Evolutionary conservation across 2,113 vertebrate species (phyloP).

Genomic region (Prinia subflava): DNA sequence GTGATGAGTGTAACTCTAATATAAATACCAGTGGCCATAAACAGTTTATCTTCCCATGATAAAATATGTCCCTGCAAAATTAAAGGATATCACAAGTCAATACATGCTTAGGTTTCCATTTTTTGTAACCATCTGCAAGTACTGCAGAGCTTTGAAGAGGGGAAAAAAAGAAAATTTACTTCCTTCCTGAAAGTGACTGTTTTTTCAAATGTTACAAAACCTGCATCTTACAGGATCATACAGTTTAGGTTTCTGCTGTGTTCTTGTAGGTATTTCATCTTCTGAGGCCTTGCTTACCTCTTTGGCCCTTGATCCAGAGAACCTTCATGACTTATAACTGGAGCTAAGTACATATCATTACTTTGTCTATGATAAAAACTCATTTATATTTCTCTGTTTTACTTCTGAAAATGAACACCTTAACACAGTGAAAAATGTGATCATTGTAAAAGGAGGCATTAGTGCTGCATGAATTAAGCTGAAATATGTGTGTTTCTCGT

Average conservation of each 20-base stretch:
- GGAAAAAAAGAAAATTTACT: background rate
- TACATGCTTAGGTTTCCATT: background rate
- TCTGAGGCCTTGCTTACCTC: background rate
- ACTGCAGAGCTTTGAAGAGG: background rate
- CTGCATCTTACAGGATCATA: background rate
- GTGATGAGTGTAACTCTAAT: background rate
- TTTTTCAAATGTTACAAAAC: background rate
- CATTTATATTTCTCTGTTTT: background rate
- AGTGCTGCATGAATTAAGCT: background rate
- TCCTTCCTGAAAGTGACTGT: background rate
- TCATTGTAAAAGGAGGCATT: background rate
- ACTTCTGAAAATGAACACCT: background rate
- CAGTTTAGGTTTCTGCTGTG: background rate
- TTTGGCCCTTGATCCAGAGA: background rate
- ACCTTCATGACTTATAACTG: background rate
- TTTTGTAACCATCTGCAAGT: background rate
- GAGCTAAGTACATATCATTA: background rate
- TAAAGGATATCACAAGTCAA: background rate
- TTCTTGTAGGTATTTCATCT: background rate
- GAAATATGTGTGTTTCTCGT: background rate
- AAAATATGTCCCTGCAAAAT: background rate
- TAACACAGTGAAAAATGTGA: background rate
- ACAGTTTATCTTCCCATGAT: background rate
- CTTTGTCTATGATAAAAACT: background rate
- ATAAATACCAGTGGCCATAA: background rate